Evolutionary conservation across 2,888 invertebrate genomes (phyloP), one percentile per base, ranked within the genome.

Genomic region (Brenthis hecate): DNA sequence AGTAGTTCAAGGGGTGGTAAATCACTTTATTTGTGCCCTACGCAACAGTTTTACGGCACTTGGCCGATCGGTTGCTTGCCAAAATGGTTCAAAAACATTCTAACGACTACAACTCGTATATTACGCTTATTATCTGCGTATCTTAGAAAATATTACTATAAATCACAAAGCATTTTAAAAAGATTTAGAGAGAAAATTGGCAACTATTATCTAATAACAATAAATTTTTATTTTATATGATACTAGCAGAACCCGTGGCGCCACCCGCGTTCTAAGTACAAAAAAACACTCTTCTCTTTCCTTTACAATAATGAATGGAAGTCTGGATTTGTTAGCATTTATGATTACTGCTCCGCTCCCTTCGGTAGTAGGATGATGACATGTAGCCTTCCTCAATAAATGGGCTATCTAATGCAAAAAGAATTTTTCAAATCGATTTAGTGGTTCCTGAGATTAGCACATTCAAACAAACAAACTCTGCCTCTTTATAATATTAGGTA

Each of bases 11-110:
- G 54, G 57, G 54, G 58, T 19, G 47, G 58, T 69, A 72, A 67
- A 72, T 72, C 61, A 72, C 54, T 66, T 61, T 69, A 28, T 56
- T 65, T 64, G 65, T 53, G 55, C 58, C 64, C 53, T 57, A 56
- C 32, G 48, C 64, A 66, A 66, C 69, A 69, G 55, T 69, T 69
- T 66, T 60, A 61, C 54, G 61, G 60, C 61, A 53, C 54, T 68
- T 57, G 56, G 43, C 28, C 56, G 69, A 65, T 61, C 61, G 54
- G 58, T 65, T 43, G 56, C 66, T 69, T 67, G 66, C 63, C 64
- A 66, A 66, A 64, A 65, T 48, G 60, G 48, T 62, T 66, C 66
- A 66, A 70, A 70, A 63, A 65, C 55, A 65, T 43, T 56, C 58
- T 69, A 60, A 64, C 69, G 66, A 48, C 64, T 47, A 63, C 47